Evolutionary conservation across 2,888 invertebrate genomes (phyloP), one percentile per base, ranked within the genome.

Genomic region (Busseola fusca): DNA sequence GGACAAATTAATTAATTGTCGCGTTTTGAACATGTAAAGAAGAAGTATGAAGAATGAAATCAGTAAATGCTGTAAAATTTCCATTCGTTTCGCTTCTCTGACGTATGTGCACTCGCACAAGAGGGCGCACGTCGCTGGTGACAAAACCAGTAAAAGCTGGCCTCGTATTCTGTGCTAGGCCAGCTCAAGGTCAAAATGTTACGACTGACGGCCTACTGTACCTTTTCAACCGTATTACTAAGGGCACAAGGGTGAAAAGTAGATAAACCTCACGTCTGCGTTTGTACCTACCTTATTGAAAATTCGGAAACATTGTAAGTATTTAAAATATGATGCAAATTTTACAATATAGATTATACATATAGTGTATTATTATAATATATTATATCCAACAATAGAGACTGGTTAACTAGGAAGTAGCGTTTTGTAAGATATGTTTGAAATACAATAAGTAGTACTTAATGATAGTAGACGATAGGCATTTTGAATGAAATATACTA

Each of bases 1-100:
- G 42, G 27, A 48, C 42, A 74, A 77, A 87, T 84, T 78, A 84
- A 83, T 81, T 81, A 69, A 78, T 76, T 72, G 64, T 72, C 75
- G 66, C 57, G 64, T 78, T 77, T 72, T 71, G 70, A 76, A 59
- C 54, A 70, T 45, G 42, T 34, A 64, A 66, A 57, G 75, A 64
- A 74, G 37, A 65, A 14, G 16, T 25, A 69, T 59, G 68, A 74
- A 69, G 58, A 73, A 84, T 75, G 60, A 60, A 34, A 74, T 75
- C 52, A 70, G 76, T 72, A 48, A 68, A 82, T 84, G 25, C 84
- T 79, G 82, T 80, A 69, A 78, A 86, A 86, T 80, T 75, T 25
- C 18, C 37, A 77, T 86, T 86, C 18, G 76, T 25, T 71, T 65
- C 74, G 75, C 64, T 65, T 64, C 40, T 68, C 12, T 74, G 82